phyloP scores from a whole-genome alignment of 2,888 invertebrate species.

The Reticulitermes lucifugus region DNA sequence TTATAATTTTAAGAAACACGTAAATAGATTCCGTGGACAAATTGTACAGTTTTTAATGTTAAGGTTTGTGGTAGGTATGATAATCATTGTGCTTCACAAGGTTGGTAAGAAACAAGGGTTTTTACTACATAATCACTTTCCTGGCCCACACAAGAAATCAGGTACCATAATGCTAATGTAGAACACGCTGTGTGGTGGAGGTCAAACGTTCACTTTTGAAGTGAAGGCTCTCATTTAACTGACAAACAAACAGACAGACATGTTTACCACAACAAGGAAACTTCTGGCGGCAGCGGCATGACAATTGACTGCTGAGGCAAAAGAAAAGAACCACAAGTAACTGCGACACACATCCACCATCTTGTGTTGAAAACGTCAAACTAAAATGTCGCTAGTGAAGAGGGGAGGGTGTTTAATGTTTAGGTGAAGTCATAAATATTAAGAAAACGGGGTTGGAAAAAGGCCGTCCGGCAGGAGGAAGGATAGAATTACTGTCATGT shows the following conservation, averaged over 20 bases:
- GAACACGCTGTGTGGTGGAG: background rate
- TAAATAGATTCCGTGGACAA: too few species aligned
- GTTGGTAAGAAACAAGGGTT: too few species aligned
- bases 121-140: too few species aligned
- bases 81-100: too few species aligned
- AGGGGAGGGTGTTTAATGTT: slow-evolving; percentile 13
- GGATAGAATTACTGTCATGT: slow-evolving; percentile 2
- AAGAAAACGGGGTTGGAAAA: background rate
- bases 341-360: slow-evolving; percentile 17
- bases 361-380: slow-evolving; percentile 26
- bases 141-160: background rate
- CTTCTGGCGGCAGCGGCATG: slow-evolving; percentile 16
- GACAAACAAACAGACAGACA: slow-evolving; percentile 14
- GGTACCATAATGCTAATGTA: background rate
- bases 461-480: slow-evolving; percentile 13
- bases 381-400: slow-evolving; percentile 12
- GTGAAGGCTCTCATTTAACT: slow-evolving; percentile 2
- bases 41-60: too few species aligned
- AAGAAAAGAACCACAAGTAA: slow-evolving; percentile 16
- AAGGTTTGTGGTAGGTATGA: too few species aligned
- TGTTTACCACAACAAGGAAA: slow-evolving; percentile 13
- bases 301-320: background rate
- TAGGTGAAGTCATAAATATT: slow-evolving; percentile 23
- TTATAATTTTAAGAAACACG: too few species aligned
- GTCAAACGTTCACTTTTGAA: too few species aligned